Evolutionary conservation across 2,888 invertebrate genomes (phyloP).

Genomic region (Rhingia rostrata): DNA sequence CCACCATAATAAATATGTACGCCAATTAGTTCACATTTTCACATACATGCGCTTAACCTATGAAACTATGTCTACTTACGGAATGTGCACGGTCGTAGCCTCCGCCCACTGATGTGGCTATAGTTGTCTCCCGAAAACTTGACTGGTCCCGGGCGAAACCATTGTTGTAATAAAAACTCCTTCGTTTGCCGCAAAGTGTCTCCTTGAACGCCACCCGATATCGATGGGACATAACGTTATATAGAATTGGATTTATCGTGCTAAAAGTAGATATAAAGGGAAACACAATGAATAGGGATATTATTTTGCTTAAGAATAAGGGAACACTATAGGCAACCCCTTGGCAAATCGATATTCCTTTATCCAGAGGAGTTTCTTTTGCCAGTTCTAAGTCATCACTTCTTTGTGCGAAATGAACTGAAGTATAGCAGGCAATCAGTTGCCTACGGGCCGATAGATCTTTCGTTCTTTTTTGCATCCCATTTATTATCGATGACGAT

Average conservation of each 20-base stretch:
- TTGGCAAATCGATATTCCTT: not conserved
- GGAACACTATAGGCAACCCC: not conserved
- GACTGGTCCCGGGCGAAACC: conserved; percentile 85
- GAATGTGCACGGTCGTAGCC: conserved; percentile 78
- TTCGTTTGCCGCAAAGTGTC: conserved; percentile 87
- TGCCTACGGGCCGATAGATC: conserved; percentile 11
- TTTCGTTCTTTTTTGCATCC: conserved; percentile 15
- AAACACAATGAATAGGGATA: not conserved
- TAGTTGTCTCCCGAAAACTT: conserved; percentile 86
- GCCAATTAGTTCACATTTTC: not conserved
- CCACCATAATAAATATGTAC: no score
- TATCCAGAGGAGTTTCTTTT: not conserved
- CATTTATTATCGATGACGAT: conserved; percentile 10
- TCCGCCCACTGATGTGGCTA: conserved; percentile 77
- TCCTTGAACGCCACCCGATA: conserved; percentile 91
- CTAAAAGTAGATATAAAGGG: conserved; percentile 80
- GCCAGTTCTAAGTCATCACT: conserved; percentile 7
- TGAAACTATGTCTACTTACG: conserved; percentile 72
- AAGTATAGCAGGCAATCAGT: conserved; percentile 28
- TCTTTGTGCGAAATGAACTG: conserved; percentile 28
- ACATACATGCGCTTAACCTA: not conserved
- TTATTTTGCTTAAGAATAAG: not conserved
- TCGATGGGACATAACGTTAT: conserved; percentile 91
- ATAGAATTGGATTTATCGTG: conserved; percentile 94
- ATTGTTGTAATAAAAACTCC: conserved; percentile 82